Base-by-base conservation (phyloP, 2,888 invertebrate genomes). In the Epinotia brunnichana region DNA sequence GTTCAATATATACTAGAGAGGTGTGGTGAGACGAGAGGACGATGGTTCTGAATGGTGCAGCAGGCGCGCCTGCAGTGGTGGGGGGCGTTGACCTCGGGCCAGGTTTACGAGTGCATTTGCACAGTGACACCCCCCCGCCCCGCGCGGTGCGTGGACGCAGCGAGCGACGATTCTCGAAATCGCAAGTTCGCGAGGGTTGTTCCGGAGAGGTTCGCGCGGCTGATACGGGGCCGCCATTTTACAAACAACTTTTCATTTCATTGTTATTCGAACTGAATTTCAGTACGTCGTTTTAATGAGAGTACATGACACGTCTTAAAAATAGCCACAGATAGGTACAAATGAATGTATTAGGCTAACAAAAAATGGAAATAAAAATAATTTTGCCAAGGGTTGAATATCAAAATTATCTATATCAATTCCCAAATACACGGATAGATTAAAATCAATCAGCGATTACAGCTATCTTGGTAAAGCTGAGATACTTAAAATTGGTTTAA, bases 71-170 rank as follows among this genome's bases (percentile, higher is more conserved):
- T 48, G 89, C 88, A 87, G 89, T 90, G 87, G 87, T 87, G 74
- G 74, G 67, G 77, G 70, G 87, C 90, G 88, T 87, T 90, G 90
- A 90, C 90, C 90, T 84, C 90, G 85, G 81, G 82, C 83, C 85
- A 84, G 87, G 88, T 91, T 91, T 90, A 90, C 89, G 91, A 91
- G 89, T 91, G 91, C 91, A 90, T 91, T 91, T 91, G 91, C 91
- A 88, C 90, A 90, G 91, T 90, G 91, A 91, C 90, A 91, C 88
- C 89, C 89, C 87, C 85, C 83, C 81, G 77, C 82, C 62, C 76
- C 78, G 70, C 72, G 73, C 76, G 74, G 79, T 89, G 88, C 88
- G 89, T 87, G 87, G 87, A 87, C 90, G 90, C 91, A 88, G 83
- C 82, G 21, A 66, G 77, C 79, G 81, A 80, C 82, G 82, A 81